Percentiles rank a stretch among this genome's conserved stretches.
These are phyloP conservation scores for Plectrocnemia conspersa DNA, from an alignment of 1,140 invertebrate genomes.

Conservation along the genomic window DNA sequence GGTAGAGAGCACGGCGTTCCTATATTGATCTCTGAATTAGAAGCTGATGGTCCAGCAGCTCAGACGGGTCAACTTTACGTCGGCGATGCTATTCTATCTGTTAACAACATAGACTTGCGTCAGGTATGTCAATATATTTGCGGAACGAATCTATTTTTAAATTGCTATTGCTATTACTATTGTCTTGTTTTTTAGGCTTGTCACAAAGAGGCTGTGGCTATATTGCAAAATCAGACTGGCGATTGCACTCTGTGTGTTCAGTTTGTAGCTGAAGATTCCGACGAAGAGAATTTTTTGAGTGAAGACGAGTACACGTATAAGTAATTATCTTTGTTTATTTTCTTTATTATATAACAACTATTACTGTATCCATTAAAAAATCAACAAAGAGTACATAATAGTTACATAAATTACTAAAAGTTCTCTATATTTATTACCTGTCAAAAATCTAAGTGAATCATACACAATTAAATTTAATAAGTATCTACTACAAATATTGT, in stretches of 20 bases:
- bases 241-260: conserved; percentile 68
- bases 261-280: conserved; percentile 64
- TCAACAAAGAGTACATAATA: too few relatives aligned
- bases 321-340: conserved; percentile 37
- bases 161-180: not conserved
- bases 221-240: conserved; percentile 64
- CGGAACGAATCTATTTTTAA: not conserved
- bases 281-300: conserved; percentile 43
- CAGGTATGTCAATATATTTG: conserved; percentile 41
- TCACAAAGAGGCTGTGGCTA: conserved; percentile 69
- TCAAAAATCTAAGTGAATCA: too few relatives aligned
- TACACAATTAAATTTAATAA: too few relatives aligned
- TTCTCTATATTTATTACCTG: too few relatives aligned
- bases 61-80: conserved; percentile 66
- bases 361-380: conserved; percentile 1
- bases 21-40: conserved; percentile 80
- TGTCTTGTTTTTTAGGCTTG: conserved; percentile 48
- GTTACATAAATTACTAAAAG: too few relatives aligned
- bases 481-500: too few relatives aligned
- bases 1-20: conserved; percentile 82
- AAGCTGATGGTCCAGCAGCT: conserved; percentile 70
- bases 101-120: conserved; percentile 71
- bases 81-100: conserved; percentile 77
- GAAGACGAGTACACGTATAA: conserved; percentile 49
- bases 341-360: too few relatives aligned